Percentiles rank a stretch among this genome's conserved stretches.
Conservation (phyloP, 2,113 vertebrate genomes). For the Engystomops pustulosus region DNA sequence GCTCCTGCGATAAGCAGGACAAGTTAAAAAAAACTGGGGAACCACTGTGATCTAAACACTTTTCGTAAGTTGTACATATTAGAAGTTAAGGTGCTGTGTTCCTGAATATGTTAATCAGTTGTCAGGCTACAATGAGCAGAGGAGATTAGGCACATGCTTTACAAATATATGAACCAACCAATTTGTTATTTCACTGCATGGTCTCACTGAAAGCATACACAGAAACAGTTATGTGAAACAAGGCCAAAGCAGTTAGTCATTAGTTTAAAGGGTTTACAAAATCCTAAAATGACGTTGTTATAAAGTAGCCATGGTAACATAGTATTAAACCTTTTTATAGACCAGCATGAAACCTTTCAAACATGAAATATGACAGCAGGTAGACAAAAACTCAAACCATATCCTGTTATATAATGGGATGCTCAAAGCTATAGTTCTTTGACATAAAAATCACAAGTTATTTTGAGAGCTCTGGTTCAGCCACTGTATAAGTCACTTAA, state of each 20-base stretch:
- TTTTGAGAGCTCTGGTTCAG: no score
- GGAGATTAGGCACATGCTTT: constrained; percentile 15
- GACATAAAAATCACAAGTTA: no score
- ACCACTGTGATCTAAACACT: no score
- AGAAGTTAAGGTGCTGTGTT: background rate
- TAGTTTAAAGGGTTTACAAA: constrained; percentile 59
- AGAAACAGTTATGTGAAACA: constrained; percentile 29
- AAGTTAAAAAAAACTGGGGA: background rate
- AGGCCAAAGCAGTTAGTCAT: constrained; percentile 25
- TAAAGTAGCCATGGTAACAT: constrained; percentile 65
- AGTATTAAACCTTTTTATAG: constrained; percentile 68
- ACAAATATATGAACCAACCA: constrained; percentile 1
- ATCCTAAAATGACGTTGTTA: constrained; percentile 56
- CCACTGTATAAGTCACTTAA: no score
- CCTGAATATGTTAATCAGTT: constrained; percentile 8
- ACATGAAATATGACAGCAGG: constrained; percentile 68
- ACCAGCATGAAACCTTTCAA: constrained; percentile 65
- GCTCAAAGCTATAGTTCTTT: no score
- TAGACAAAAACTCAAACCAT: constrained; percentile 65
- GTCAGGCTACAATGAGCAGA: background rate
- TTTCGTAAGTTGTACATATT: background rate
- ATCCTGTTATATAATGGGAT: background rate
- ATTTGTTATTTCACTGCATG: background rate
- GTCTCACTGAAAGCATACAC: background rate
- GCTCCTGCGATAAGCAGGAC: background rate